Base-by-base conservation (phyloP, 2,888 invertebrate species). In the Horisme vitalbata region DNA sequence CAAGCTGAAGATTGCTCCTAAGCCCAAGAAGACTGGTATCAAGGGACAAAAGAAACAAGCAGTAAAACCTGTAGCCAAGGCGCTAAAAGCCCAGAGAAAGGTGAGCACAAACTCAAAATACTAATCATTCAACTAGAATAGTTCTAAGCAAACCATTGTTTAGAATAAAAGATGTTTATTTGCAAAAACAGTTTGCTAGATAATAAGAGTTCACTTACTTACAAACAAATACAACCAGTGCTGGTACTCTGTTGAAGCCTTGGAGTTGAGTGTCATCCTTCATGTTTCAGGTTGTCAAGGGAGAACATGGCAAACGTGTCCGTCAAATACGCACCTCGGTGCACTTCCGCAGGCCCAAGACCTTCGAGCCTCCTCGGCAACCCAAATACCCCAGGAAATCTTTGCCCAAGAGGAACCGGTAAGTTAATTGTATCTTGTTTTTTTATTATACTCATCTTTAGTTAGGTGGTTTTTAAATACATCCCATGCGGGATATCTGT, bases 331-430 rank as follows among this genome's bases (percentile, higher is more conserved):
- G 99, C 77, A 98, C 97, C 28, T 95, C 96, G 3, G 99, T 99
- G 59, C 97, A 97, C 75, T 99, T 99, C 93, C 95, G 95, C 71
- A 92, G 97, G 56, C 99, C 99, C 8, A 96, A 95, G 74, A 99
- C 99, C 30, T 94, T 98, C 86, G 94, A 94, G 72, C 94, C 97
- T 50, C 95, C 96, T 7, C 93, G 99, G 68, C 93, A 95, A 54
- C 99, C 99, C 0, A 98, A 97, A 86, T 99, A 98, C 82, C 96
- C 98, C 2, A 94, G 97, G 79, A 98, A 97, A 87, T 97, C 97
- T 47, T 95, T 98, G 39, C 98, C 99, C 5, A 95, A 93, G 75
- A 94, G 97, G 79, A 96, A 95, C 86, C 95, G 97, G 96, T 96
- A 81, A 87, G 91, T 12, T 10, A 10, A 30, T 2, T 12, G 28